Evolutionary conservation across 1,140 invertebrate genomes (phyloP), one percentile per base, ranked within the genome.

Genomic region (Pseudomyrmex dendroicus): DNA sequence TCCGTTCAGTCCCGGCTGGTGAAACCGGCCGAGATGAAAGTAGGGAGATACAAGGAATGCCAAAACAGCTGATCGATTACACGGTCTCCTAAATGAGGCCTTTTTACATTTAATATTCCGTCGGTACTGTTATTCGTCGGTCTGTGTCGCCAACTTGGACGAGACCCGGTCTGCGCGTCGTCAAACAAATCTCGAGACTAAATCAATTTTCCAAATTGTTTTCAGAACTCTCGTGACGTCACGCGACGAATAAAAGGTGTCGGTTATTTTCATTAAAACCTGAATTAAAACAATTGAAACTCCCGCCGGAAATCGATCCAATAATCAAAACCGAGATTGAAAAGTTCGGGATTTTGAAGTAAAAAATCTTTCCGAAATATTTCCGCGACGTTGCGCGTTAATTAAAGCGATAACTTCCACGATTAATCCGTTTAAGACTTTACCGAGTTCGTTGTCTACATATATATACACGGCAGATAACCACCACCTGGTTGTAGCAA

Each of bases 41-140:
- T 12, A 20, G 48, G 13, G 22, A 46, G 46, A 35, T 25, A 22
- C 35, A 1, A 73, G 59, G 73, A 77, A 86, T 84, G 73, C 73
- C 84, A 68, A 84, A 86, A 87, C 86, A 87, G 84, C 80, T 86
- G 84, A 87, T 86, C 86, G 82, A 84, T 70, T 59, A 83, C n/a
- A 10, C 35, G 68, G 22, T 67, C 82, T 84, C 44, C 46, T 35
- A 25, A 59, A 48, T 25, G 50, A 50, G 46, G 48, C 46, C 46
- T n/a, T 22, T 80, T 80, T 46, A 25, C 70, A 80, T 80, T 82
- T 82, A 84, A 84, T 76, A 56, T 50, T 10, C 13, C 44, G 7
- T 20, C 8, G 54, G 8, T 57, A 70, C 66, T 70, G 76, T 50
- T 67, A 70, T 10, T 17, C 15, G 3, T 17, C 15, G 3, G 66